Base-by-base conservation (phyloP, 2,113 vertebrate genomes). In the Megaceryle maxima region DNA sequence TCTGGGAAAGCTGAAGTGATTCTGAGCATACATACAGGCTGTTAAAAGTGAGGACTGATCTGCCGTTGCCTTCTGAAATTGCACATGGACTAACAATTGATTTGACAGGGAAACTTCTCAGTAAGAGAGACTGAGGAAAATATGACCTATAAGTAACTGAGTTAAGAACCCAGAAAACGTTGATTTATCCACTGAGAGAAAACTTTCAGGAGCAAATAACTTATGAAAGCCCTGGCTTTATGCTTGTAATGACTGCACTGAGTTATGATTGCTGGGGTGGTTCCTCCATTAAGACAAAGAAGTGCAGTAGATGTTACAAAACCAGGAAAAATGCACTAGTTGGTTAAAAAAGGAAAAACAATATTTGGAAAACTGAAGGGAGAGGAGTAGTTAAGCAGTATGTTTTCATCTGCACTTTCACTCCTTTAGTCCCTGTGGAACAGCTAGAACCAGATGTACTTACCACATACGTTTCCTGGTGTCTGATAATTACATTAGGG, bases 401-500 rank as follows among this genome's bases (percentile, higher is more conserved):
- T 8, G 15, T 86, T 80, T 87, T 90, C 57, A 60, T 56, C 79
- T 75, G 14, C 46, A 35, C 29, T 18, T 84, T 91, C 29, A 53
- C 18, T 90, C 63, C n/a, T 77, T 91, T 48, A 68, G 69, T 90
- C 56, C 46, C 48, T 79, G 22, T 76, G 53, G 57, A 69, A 69
- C 28, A 91, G 51, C 76, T 67, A 90, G 57, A 83, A 87, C 11
- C 39, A 83, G 68, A 28, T 95, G 69, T 90, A 94, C 80, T 89
- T 95, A 94, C 76, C 73, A 84, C 59, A 21, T 87, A 57, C 26
- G n/a, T 97, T 89, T 96, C 78, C 92, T 92, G 80, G 62, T 95
- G 94, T 78, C 82, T 87, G 79, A 73, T 93, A 89, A 90, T 94
- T 94, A 70, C 62, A 75, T 94, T 94, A 94, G 94, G 91, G 95